Base-by-base conservation (phyloP, 2,888 invertebrate species). In the Nomada goodeniana region DNA sequence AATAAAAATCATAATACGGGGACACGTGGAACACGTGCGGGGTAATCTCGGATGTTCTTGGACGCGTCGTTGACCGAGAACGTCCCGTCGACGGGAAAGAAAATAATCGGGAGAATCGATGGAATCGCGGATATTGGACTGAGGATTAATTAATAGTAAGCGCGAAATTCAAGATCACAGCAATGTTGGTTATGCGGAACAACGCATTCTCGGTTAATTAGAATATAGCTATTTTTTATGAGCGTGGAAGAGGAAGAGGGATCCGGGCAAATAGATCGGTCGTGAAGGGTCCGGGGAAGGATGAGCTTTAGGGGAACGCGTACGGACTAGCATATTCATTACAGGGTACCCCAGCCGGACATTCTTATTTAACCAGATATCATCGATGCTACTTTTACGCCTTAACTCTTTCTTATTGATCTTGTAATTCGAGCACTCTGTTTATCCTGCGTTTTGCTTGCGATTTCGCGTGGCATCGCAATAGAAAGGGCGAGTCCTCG, bases 171-270 rank as follows among this genome's bases (percentile, higher is more conserved):
- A 76, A 82, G 82, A 82, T 82, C 82, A 64, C 50, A 64, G 59
- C 79, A 60, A 83, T 76, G 80, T 72, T 71, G 67, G 55, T 78
- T 74, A 82, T 79, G 83, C 86, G 88, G 87, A 88, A 88, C 83
- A 88, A 80, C 82, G 89, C 89, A 90, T 91, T 77, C 89, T 90
- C 90, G 88, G 88, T 90, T 93, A 92, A 93, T 93, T 93, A 93
- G 91, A 93, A 93, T 93, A 92, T 93, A 93, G 93, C 93, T 92
- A 92, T 93, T 93, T 93, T 93, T 93, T 93, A 93, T 93, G 93
- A 93, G 93, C 93, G 93, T 93, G 93, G 92, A 93, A 93, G 93
- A 93, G 93, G 93, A 93, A 93, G 92, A 92, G 93, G 93, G 93
- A 91, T 89, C 91, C 88, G 80, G 86, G 80, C 80, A 82, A 36